Conservation (phyloP, 2,888 invertebrate genomes). For the Drosophila kanekoi region DNA sequence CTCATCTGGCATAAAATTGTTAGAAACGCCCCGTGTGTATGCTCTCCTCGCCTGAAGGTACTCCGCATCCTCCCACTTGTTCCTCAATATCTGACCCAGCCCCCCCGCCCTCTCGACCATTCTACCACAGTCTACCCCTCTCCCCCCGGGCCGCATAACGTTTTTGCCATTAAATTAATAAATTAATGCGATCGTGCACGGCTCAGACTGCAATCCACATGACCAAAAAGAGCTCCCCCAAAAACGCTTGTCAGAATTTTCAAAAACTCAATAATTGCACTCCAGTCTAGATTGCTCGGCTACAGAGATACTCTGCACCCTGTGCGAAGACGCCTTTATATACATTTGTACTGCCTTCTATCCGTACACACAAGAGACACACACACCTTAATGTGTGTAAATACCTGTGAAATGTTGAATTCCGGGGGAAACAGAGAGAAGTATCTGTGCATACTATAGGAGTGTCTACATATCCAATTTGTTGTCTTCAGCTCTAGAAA, state of each 20-base stretch:
- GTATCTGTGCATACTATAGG: too few relatives aligned
- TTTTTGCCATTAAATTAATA: slow-evolving; percentile 84
- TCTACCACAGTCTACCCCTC: neutral
- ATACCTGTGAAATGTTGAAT: too few relatives aligned
- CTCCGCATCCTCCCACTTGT: neutral
- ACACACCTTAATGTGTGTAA: too few relatives aligned
- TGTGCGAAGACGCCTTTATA: too few relatives aligned
- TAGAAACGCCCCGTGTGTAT: slow-evolving; percentile 82
- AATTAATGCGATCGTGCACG: slow-evolving; percentile 82
- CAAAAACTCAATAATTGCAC: slow-evolving; percentile 67
- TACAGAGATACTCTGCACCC: too few relatives aligned
- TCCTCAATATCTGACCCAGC: neutral
- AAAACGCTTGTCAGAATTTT: slow-evolving; percentile 64
- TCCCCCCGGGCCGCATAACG: slow-evolving; percentile 59
- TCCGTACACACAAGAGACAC: too few relatives aligned
- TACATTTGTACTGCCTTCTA: too few relatives aligned
- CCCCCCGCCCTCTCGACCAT: neutral
- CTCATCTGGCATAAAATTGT: slow-evolving; percentile 82
- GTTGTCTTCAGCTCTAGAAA: too few relatives aligned
- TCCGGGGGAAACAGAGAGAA: too few relatives aligned
- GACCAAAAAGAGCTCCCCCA: slow-evolving; percentile 17
- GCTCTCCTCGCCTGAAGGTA: slow-evolving; percentile 38
- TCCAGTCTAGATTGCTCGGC: too few relatives aligned
- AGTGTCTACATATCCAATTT: too few relatives aligned
- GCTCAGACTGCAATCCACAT: slow-evolving; percentile 27